Conservation (phyloP, 1,140 invertebrate species). For the Andrena cerasifolii region DNA sequence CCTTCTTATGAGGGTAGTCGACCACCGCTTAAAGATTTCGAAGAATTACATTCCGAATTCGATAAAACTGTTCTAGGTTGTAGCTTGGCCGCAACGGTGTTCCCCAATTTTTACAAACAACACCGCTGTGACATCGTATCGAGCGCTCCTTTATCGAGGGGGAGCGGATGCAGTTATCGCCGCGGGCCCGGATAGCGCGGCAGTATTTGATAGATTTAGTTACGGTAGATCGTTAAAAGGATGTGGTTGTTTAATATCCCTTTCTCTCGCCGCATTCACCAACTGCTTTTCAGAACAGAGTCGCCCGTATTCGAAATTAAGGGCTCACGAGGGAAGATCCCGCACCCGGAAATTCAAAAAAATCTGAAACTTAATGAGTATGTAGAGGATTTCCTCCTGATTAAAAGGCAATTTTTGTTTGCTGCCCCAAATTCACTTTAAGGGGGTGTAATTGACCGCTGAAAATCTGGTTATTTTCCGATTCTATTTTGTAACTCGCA, state of each 20-base stretch:
- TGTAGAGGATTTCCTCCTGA: too few relatives aligned
- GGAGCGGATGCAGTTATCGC: conserved; percentile 71
- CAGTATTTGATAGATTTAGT: conserved; percentile 57
- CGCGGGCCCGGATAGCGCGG: conserved; percentile 44
- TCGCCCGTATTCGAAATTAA: too few relatives aligned
- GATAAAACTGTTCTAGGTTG: conserved; percentile 15
- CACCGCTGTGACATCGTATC: conserved; percentile 43
- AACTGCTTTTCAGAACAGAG: background rate
- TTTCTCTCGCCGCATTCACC: conserved; percentile 9
- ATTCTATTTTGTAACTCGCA: too few relatives aligned
- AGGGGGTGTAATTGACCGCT: too few relatives aligned
- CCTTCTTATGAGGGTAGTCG: too few relatives aligned
- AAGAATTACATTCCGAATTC: conserved; percentile 5
- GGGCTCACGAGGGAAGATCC: too few relatives aligned
- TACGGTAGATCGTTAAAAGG: conserved; percentile 59
- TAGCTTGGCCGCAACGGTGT: background rate
- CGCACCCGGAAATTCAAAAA: too few relatives aligned
- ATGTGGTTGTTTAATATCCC: conserved; percentile 58
- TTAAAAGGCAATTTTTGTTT: too few relatives aligned
- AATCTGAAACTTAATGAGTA: too few relatives aligned
- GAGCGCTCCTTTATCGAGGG: conserved; percentile 64
- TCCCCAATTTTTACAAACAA: conserved; percentile 54
- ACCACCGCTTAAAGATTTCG: background rate
- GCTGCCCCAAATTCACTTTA: too few relatives aligned
- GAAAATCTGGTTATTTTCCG: too few relatives aligned